Conservation (phyloP, 1,140 invertebrate genomes). For the Zaprionus taronus region DNA sequence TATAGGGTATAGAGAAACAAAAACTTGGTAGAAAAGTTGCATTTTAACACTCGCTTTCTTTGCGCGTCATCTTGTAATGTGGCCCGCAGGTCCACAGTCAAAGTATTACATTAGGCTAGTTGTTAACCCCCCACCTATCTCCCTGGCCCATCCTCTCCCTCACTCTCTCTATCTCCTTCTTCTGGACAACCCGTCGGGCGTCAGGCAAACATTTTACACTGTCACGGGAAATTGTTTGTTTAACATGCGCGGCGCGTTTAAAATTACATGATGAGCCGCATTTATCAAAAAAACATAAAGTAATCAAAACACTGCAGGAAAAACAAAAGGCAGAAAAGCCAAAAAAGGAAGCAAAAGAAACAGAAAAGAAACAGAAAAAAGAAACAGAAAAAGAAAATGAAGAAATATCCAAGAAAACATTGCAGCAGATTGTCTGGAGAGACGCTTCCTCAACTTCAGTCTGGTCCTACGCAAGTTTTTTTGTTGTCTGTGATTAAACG, state of each 20-base stretch:
- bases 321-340: conserved; percentile 17
- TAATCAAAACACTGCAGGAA: conserved; percentile 41
- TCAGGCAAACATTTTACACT: conserved; percentile 67
- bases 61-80: conserved; percentile 73
- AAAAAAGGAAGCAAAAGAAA: conserved; percentile 40
- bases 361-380: conserved; percentile 14
- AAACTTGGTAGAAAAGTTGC: conserved; percentile 72
- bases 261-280: conserved; percentile 81
- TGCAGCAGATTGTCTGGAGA: conserved; percentile 32
- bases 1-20: conserved; percentile 24
- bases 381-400: background rate
- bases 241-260: conserved; percentile 79
- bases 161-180: background rate
- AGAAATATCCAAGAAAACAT: conserved; percentile 21
- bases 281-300: conserved; percentile 69
- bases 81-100: conserved; percentile 43
- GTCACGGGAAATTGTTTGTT: conserved; percentile 82
- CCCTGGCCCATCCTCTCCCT: background rate
- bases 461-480: conserved; percentile 72
- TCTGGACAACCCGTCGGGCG: conserved; percentile 4
- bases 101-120: conserved; percentile 43
- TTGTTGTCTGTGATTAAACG: conserved; percentile 25
- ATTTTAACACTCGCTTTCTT: conserved; percentile 80
- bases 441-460: conserved; percentile 33
- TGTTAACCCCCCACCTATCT: background rate